Evolutionary conservation across 2,888 invertebrate species (phyloP), one percentile per base, ranked within the genome.

Genomic region (Cecidostiba fungosa): DNA sequence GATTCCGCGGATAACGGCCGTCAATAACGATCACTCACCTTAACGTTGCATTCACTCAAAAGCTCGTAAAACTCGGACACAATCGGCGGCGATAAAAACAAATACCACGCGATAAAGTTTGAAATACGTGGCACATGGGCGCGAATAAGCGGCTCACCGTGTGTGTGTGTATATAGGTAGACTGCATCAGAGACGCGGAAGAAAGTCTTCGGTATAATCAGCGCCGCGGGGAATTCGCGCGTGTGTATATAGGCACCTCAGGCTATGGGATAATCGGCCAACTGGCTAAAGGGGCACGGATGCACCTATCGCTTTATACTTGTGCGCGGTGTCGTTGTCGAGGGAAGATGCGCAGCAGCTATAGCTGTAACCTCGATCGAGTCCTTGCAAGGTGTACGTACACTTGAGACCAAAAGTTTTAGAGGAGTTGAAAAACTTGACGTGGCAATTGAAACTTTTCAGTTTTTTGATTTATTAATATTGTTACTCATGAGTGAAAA

Each of bases 331-430:
- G 88, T 85, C 87, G 88, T 88, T 89, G 90, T 89, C 89, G 89
- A 90, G 14, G 70, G 70, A 82, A 91, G 90, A 91, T 90, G 91
- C 91, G 90, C 91, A 8, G n/a, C 54, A 8, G 89, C 90, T 72
- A 59, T 23, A 77, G 74, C 80, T 47, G 85, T 92, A 92, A 92
- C 92, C 92, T 92, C 92, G 90, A 92, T 92, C 88, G 90, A 89
- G 85, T 72, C 80, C 87, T 82, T 87, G 87, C 88, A 86, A 85
- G 84, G 85, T 87, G 86, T 86, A 72, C 73, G 82, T 84, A 59
- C 85, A 83, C 76, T 16, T 6, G n/a, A 4, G 29, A 32, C n/a
- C 62, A 82, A 74, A 74, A 66, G 62, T 74, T 66, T 66, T 26
- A 12, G 32, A 14, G 74, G 19, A 29, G 26, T 16, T 0, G 10